These are phyloP conservation scores for Desoria tigrina DNA, from an alignment of 2,888 invertebrate genomes.

Conservation along the genomic window DNA sequence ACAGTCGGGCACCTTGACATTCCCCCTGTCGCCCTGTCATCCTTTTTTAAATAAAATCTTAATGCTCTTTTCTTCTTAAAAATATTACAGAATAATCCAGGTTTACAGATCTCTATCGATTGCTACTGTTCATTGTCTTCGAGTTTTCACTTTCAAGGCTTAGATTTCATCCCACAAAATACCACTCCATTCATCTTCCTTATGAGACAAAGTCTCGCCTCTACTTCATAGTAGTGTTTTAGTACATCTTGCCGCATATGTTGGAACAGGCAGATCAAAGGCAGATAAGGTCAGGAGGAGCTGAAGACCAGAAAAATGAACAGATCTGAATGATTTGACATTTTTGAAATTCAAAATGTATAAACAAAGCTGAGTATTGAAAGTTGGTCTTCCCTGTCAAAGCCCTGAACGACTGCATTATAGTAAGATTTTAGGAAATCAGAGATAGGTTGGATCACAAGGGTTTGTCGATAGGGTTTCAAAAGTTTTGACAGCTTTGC, in stretches of 20 bases:
- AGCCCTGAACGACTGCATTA: too few relatives aligned
- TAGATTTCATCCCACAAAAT: constrained; percentile 2
- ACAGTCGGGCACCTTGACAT: neutral
- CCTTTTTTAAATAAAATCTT: neutral
- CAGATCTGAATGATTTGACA: constrained; percentile 20
- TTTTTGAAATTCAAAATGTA: constrained; percentile 1
- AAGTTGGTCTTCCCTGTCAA: neutral
- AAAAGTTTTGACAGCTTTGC: constrained; percentile 16
- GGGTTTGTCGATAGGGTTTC: neutral
- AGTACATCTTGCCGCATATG: too few relatives aligned
- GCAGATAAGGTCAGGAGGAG: neutral
- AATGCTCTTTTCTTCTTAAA: constrained; percentile 12
- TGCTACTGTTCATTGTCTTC: constrained; percentile 2
- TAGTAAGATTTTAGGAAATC: neutral
- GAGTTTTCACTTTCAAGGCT: constrained; percentile 10
- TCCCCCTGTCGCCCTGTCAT: neutral
- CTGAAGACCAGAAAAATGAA: neutral
- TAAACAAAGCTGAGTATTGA: constrained; percentile 7
- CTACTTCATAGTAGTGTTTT: neutral
- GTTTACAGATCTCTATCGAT: constrained; percentile 2
- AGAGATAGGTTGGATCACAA: neutral
- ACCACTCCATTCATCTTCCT: too few relatives aligned
- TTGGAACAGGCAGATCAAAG: neutral
- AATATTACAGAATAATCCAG: neutral
- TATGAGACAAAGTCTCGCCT: constrained; percentile 1